Evolutionary conservation across 2,888 invertebrate genomes (phyloP), one percentile per base, ranked within the genome.

Genomic region (Synanthedon tipuliformis): DNA sequence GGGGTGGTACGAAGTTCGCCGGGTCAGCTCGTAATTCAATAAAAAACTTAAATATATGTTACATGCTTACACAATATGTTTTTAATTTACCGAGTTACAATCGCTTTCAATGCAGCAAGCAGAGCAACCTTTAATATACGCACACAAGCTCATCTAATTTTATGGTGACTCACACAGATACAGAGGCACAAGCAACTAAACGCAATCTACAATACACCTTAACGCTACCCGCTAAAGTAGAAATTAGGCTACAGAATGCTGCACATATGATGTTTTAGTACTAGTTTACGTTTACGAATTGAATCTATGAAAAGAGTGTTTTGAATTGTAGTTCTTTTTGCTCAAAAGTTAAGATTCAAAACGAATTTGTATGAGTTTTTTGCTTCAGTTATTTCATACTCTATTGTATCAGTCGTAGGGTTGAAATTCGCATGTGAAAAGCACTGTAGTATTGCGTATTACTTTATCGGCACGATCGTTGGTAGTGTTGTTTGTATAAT

Each of bases 91-190:
- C 61, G 61, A 78, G 81, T 62, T 79, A 56, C 78, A 78, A 69
- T 56, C 56, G 59, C 63, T 59, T 59, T 57, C 67, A 57, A 56
- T 59, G 66, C 74, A 69, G 61, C 59, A 54, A 15, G 16, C 48
- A 45, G 61, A 66, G 70, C 69, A 69, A 73, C 73, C 70, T 82
- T 79, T 78, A 80, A 78, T 77, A 76, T 70, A 78, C 81, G 59
- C 81, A 81, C 75, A 78, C 76, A 70, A 57, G 51, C 54, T 56
- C 65, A 69, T 56, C 66, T 71, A 70, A 79, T 78, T 80, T 81
- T 77, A 83, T 67, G 69, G 68, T 61, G 60, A 61, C 68, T 57
- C 66, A 67, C 63, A 68, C 72, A 65, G 54, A 61, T 51, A 53
- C 41, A 55, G 7, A 1, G 3, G 10, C 5, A 45, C 45, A 45